Evolutionary conservation across 92 coral and sea anemone genomes (phyloP).

Genomic region (Zoanthus gigantus): DNA sequence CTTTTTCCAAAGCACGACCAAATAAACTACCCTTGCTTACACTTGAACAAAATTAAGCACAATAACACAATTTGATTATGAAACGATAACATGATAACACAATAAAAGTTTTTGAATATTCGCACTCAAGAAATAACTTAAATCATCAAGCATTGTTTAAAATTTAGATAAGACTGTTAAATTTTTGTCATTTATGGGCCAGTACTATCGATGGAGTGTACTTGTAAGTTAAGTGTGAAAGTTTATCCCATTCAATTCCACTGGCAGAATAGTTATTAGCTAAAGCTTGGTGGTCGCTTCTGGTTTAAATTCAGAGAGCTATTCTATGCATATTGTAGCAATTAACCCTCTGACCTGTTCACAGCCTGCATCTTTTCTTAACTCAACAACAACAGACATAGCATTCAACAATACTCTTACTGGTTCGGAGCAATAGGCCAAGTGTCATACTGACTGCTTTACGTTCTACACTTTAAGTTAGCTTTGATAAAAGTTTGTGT

Average conservation of each 20-base stretch:
- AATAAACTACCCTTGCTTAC: background rate
- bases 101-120: background rate
- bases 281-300: slow-evolving; percentile 1
- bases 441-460: background rate
- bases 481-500: too few species aligned
- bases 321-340: slow-evolving; percentile 21
- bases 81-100: background rate
- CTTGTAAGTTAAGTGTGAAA: background rate
- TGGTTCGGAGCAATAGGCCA: background rate
- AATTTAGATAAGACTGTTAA: background rate
- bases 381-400: background rate
- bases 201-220: background rate
- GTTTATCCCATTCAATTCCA: background rate
- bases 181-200: background rate
- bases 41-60: background rate
- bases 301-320: background rate
- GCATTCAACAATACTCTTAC: background rate
- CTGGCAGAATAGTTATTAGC: background rate
- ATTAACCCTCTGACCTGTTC: slow-evolving; percentile 48
- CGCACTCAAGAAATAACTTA: background rate
- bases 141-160: background rate
- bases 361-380: slow-evolving; percentile 12
- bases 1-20: background rate
- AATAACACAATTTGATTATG: background rate
- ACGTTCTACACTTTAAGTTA: background rate